phyloP scores from a whole-genome alignment of 2,113 vertebrate genomes.

The Alethe castanea region DNA sequence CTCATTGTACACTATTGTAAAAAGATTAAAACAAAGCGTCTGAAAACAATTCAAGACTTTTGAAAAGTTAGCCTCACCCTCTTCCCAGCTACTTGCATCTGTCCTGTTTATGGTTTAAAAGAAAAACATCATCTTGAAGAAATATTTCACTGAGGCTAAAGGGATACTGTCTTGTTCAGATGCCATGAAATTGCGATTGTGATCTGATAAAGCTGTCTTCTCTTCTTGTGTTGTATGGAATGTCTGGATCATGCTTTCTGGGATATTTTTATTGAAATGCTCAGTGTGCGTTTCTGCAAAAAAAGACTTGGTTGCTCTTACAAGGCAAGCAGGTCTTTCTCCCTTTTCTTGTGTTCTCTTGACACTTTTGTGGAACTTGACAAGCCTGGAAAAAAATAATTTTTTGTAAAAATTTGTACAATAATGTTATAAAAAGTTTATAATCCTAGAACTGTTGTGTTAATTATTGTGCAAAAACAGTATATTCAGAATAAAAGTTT shows the following conservation, averaged over 20 bases:
- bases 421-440: constrained; percentile 95
- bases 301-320: constrained; percentile 59
- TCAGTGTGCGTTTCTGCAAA: constrained; percentile 72
- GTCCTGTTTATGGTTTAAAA: constrained; percentile 43
- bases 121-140: constrained; percentile 50
- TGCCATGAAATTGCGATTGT: constrained; percentile 66
- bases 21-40: constrained; percentile 55
- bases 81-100: constrained; percentile 44
- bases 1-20: constrained; percentile 71
- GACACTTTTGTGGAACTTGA: constrained; percentile 95
- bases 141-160: constrained; percentile 58
- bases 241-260: constrained; percentile 79
- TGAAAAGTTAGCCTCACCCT: constrained; percentile 46
- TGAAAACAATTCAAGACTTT: constrained; percentile 55
- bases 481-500: constrained; percentile 99
- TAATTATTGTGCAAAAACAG: constrained; percentile 95
- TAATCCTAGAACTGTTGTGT: constrained; percentile 89
- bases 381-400: constrained; percentile 81
- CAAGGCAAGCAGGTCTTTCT: constrained; percentile 66
- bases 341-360: constrained; percentile 90
- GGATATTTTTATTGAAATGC: constrained; percentile 75
- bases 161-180: constrained; percentile 70
- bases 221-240: constrained; percentile 69
- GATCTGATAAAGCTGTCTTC: constrained; percentile 61
- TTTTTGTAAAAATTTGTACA: constrained; percentile 99